These are phyloP conservation scores for Ypsolopha sequella DNA, from an alignment of 2,888 invertebrate genomes.

Conservation along the genomic window DNA sequence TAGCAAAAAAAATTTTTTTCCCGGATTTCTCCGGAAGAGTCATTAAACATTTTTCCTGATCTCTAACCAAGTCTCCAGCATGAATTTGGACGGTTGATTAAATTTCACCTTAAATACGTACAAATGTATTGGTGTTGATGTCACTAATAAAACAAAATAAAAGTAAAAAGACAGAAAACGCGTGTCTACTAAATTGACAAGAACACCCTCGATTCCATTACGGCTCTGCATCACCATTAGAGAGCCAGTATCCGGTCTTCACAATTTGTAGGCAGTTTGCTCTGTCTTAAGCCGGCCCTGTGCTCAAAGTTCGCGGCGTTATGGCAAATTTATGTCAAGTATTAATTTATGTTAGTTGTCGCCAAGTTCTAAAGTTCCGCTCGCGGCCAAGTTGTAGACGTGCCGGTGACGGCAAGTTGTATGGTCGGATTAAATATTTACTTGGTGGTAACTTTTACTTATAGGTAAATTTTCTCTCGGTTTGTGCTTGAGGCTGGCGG, in stretches of 20 bases:
- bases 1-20: too few species aligned
- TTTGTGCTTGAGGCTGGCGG: background rate
- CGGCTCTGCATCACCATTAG: slow-evolving; percentile 14
- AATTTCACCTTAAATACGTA: too few species aligned
- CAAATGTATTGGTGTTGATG: too few species aligned
- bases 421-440: slow-evolving; percentile 55
- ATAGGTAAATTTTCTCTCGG: background rate
- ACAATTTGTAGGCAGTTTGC: slow-evolving; percentile 43
- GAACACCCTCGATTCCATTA: too few species aligned
- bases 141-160: too few species aligned
- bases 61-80: too few species aligned
- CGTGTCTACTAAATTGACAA: too few species aligned
- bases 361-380: slow-evolving; percentile 13
- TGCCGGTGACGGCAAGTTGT: slow-evolving; percentile 37
- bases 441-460: slow-evolving; percentile 29
- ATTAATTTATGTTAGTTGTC: slow-evolving; percentile 58
- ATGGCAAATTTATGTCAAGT: slow-evolving; percentile 70
- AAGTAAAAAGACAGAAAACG: too few species aligned
- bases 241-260: slow-evolving; percentile 37
- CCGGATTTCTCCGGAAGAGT: too few species aligned
- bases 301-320: slow-evolving; percentile 43
- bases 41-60: too few species aligned
- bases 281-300: slow-evolving; percentile 44
- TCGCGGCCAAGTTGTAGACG: slow-evolving; percentile 33
- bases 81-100: too few species aligned